Conservation (phyloP, 2,888 invertebrate genomes). For the Idaea dimidiata region DNA sequence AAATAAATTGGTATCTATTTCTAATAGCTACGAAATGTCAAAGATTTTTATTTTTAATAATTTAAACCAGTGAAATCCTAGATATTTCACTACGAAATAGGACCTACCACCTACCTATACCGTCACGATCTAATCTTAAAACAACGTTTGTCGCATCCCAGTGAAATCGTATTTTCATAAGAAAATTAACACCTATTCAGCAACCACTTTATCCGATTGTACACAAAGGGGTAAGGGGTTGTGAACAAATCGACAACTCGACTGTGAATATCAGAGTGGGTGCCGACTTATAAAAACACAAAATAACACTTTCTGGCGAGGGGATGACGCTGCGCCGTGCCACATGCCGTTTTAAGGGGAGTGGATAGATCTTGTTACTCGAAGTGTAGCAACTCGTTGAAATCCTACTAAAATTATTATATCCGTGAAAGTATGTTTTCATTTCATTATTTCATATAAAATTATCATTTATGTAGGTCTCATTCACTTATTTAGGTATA, state of each 20-base stretch:
- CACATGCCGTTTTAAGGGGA: neutral
- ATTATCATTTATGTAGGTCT: too few relatives aligned
- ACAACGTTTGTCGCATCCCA: neutral
- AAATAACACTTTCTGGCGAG: slow-evolving; percentile 26
- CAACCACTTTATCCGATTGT: slow-evolving; percentile 26
- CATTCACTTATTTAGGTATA: too few relatives aligned
- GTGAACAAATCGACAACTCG: slow-evolving; percentile 31
- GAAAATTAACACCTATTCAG: slow-evolving; percentile 24
- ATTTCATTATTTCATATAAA: too few relatives aligned
- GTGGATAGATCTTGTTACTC: neutral
- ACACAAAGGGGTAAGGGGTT: slow-evolving; percentile 31
- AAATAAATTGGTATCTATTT: too few relatives aligned
- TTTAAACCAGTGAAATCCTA: too few relatives aligned
- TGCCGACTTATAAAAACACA: slow-evolving; percentile 31
- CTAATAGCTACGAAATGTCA: too few relatives aligned
- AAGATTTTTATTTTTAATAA: too few relatives aligned
- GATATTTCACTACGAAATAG: neutral
- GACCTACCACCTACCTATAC: neutral
- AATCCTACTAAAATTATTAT: too few relatives aligned
- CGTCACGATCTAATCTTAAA: neutral
- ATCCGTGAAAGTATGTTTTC: too few relatives aligned
- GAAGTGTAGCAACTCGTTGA: neutral
- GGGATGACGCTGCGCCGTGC: slow-evolving; percentile 4
- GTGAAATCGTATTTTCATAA: slow-evolving; percentile 19
- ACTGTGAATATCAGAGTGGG: slow-evolving; percentile 31